Evolutionary conservation across 2,113 vertebrate genomes (phyloP).

Genomic region (Alouatta palliata): DNA sequence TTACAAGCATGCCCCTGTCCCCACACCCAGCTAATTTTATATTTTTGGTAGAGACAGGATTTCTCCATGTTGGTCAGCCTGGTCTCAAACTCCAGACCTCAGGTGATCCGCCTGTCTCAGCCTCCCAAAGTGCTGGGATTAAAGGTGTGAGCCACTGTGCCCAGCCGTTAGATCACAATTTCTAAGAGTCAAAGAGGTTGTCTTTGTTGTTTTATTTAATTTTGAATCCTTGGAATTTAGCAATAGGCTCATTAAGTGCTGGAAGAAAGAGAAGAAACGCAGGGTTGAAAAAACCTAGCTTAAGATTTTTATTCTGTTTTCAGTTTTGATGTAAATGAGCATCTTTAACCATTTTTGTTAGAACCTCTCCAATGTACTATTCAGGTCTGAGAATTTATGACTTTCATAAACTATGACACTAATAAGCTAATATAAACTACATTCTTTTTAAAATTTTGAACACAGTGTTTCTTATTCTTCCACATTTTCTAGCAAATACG

Average conservation of each 20-base stretch:
- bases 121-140: no score
- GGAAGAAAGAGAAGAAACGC: not conserved
- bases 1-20: no score
- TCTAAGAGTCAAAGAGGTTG: not conserved
- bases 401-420: not conserved
- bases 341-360: not conserved
- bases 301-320: not conserved
- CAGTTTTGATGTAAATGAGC: not conserved
- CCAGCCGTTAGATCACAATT: no score
- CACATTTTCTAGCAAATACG: not conserved
- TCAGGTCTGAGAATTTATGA: not conserved
- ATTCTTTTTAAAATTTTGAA: not conserved
- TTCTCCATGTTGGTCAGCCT: no score
- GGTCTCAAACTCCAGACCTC: no score
- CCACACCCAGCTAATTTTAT: no score
- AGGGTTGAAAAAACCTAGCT: not conserved
- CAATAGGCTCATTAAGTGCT: not conserved
- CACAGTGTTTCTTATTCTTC: not conserved
- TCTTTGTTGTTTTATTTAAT: not conserved
- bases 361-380: not conserved
- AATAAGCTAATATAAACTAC: not conserved
- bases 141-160: no score
- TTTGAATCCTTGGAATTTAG: not conserved
- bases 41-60: no score
- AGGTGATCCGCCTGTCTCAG: no score